Evolutionary conservation across 2,113 vertebrate genomes (phyloP), one percentile per base, ranked within the genome.

Genomic region (Microcebus murinus): DNA sequence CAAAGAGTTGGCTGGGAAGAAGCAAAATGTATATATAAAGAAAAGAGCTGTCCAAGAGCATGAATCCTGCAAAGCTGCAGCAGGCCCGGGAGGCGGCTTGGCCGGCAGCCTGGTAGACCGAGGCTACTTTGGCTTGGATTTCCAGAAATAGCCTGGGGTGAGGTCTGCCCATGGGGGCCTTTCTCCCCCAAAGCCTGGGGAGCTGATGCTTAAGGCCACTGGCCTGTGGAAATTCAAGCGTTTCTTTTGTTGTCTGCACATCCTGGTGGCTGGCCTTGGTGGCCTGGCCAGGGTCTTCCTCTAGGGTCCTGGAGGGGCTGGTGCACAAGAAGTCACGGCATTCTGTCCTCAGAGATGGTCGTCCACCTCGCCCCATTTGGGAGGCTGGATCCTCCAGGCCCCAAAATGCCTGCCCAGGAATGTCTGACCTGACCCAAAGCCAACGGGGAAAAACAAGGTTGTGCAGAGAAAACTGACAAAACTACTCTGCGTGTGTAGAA

Each of bases 241-340:
- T 34, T 59, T 92, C 65, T 74, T 25, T 55, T 8, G 61, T 2
- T 23, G 27, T 15, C 39, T 25, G 31, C 61, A 89, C 18, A 20
- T 13, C 10, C 39, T 27, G 6, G 36, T 3, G 52, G 55, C 68
- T 20, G n/a, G 36, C 20, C 12, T 8, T 4, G 3, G 65, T 6
- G 4, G 25, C 4, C 48, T 34, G 31, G 45, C 36, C 4, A 4
- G 48, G 36, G 42, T 34, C 21, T 31, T 36, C 42, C 7, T n/a
- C 2, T 1, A 76, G 45, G 18, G 31, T 14, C 52, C 15, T n/a
- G 36, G 65, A 50, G 15, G 31, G 25, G 31, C 10, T 1, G 4
- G 18, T 15, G 42, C 4, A 21, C 11, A 13, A 45, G 45, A 42
- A 42, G 29, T 1, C 8, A 7, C 1, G 1, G 17, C 6, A 3